Evolutionary conservation across 2,113 vertebrate genomes (phyloP).

Genomic region (Nyctereutes procyonoides): DNA sequence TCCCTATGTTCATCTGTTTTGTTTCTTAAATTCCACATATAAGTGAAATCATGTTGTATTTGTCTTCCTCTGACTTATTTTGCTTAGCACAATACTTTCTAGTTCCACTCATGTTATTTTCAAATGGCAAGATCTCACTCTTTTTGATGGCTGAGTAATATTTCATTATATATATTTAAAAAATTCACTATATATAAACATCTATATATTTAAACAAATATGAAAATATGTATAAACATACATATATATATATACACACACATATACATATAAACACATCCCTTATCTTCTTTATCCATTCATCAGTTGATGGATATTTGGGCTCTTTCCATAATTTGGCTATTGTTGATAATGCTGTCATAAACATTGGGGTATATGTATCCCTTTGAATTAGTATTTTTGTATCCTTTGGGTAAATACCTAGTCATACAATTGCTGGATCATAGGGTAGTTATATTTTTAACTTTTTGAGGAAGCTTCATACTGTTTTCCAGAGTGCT

Average conservation of each 20-base stretch:
- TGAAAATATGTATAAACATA: too few species aligned
- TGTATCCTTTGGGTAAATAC: not conserved
- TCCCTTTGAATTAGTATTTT: not conserved
- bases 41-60: not conserved
- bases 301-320: not conserved
- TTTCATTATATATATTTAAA: not conserved
- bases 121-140: not conserved
- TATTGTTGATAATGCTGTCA: not conserved
- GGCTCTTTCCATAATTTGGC: not conserved
- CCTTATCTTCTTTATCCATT: not conserved
- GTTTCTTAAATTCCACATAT: not conserved
- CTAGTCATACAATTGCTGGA: not conserved
- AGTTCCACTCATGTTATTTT: not conserved
- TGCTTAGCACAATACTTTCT: not conserved
- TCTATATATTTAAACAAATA: too few species aligned
- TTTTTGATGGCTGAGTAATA: not conserved
- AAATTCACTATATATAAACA: too few species aligned
- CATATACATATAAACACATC: too few species aligned
- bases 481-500: not conserved
- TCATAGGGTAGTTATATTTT: not conserved
- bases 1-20: not conserved
- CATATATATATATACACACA: too few species aligned
- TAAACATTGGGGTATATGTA: not conserved
- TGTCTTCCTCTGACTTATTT: not conserved
- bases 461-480: not conserved